Base-by-base conservation (phyloP, 2,113 vertebrate species). In the Corythaixoides concolor region DNA sequence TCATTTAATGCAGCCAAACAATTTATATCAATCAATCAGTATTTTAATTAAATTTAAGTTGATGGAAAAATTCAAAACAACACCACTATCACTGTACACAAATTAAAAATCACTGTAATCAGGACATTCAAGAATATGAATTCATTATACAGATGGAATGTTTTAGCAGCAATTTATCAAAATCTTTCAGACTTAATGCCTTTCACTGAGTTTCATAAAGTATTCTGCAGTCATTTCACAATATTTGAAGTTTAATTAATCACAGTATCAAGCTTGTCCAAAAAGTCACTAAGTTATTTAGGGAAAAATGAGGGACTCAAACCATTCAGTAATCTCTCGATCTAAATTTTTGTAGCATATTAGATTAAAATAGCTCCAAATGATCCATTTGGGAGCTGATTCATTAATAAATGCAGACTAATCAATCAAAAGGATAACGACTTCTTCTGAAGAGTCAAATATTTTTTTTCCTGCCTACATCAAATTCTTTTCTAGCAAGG, bases 171-270 rank as follows among this genome's bases (percentile, higher is more conserved):
- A 91, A 86, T 97, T 96, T 88, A 96, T 96, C 86, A 95, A 86
- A 97, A 93, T 89, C 37, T 92, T 94, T 67, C 64, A 88, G 41
- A 95, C 41, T 41, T 86, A 76, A 79, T 87, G 88, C 30, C 28
- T 69, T 96, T 90, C 37, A 79, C 11, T 58, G 63, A 63, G 35
- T 85, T 94, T 85, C 77, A 60, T 72, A 95, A 93, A 90, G 90
- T 91, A 80, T 73, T 84, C 69, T 95, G 94, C 60, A 96, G 17
- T 87, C 74, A 90, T 95, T 96, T 91, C 55, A 94, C 24, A 89
- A 35, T 26, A 50, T 85, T 87, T 96, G 86, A 43, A 75, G 45
- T 89, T 97, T 93, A 96, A 97, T 97, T 93, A 96, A 97, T 97
- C 80, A 95, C 33, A 95, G 88, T 58, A 82, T 95, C 93, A 90